Base-by-base conservation (phyloP, 2,888 invertebrate genomes). In the Patella ulyssiponensis region DNA sequence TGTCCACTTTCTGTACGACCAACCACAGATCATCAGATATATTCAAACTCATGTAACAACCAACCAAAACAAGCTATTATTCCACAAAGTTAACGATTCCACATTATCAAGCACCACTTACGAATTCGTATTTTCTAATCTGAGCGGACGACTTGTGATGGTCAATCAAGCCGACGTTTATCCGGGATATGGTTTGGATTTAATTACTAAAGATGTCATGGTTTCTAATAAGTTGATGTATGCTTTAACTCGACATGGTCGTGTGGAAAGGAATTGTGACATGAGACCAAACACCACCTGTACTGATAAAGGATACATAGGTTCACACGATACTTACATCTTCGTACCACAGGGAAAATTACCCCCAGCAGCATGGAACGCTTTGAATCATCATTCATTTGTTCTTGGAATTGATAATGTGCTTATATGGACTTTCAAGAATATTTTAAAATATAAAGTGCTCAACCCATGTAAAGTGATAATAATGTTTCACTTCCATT, bases 401-500 rank as follows among this genome's bases (percentile, higher is more conserved):
- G 33, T 33, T 15, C 69, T 23, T n/a, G 77, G 77, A 20, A 54
- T 77, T 20, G 77, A 77, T 44, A 58, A 71, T n/a, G 51, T 77
- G 17, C 72, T 73, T 52, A n/a, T 53, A 3, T 77, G 77, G 77
- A 23, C 73, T 33, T 77, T 77, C 52, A 9, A 77, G 17, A 58
- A 69, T 69, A 52, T 70, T n/a, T 58, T 77, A 23, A 15, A 64
- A 17, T 77, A 73, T 33, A 23, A n/a, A n/a, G 77, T 77, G 2
- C 69, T 77, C 23, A 77, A 77, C 73, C 77, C 77, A 12, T 77
- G 77, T 69, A 77, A 77, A 71, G 73, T 77, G 9, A 56, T 77
- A 23, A 33, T 44, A 44, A 51, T 77, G 7, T 77, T 72, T 23
- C 77, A 77, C 56, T 14, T 53, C n/a, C 77, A 77, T n/a, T 77